Evolutionary conservation across 2,797 vertebrate species (phyloP), one percentile per base, ranked within the genome.

Genomic region (Harpagifer antarcticus): DNA sequence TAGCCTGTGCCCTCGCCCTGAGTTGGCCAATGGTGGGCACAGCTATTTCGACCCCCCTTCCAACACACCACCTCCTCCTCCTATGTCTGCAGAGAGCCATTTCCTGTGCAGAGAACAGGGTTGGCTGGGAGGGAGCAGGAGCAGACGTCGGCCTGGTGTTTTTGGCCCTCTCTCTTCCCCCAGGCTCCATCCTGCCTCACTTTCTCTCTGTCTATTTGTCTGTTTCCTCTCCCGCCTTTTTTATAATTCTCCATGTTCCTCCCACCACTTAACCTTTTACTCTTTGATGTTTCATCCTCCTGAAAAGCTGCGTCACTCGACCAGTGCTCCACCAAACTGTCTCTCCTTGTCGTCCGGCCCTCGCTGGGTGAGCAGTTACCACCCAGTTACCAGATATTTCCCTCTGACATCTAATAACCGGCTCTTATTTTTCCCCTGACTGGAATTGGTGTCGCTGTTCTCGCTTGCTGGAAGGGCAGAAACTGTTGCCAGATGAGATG

Each of bases 121-220:
- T 94, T 95, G 96, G 94, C 93, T 64, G 65, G 72, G 84, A 82
- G 64, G 50, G 72, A 84, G 75, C 55, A 47, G 49, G 65, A 77
- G 68, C 68, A 72, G 40, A 69, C 78, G 49, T 93, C 90, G 90
- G 93, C 94, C 92, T 95, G 93, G 95, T 94, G 95, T 93, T 91
- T 95, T 95, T 95, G 93, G 94, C 93, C 94, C 93, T 95, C 93
- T 76, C 44, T 83, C 50, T 58, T 33, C 48, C 47, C 63, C 75
- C 40, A 0, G 63, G 58, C 40, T 79, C 59, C 47, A 56, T 87
- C 44, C 72, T 59, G 59, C 75, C 57, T 82, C 56, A 40, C 75
- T 72, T 68, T 84, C 63, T 78, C 15, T 54, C 48, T 54, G 19
- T 71, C 68, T 75, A 79, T 76, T 70, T 66, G 20, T 76, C 47